Conservation (phyloP, 2,113 vertebrate genomes). For the Thalassoma bifasciatum region DNA sequence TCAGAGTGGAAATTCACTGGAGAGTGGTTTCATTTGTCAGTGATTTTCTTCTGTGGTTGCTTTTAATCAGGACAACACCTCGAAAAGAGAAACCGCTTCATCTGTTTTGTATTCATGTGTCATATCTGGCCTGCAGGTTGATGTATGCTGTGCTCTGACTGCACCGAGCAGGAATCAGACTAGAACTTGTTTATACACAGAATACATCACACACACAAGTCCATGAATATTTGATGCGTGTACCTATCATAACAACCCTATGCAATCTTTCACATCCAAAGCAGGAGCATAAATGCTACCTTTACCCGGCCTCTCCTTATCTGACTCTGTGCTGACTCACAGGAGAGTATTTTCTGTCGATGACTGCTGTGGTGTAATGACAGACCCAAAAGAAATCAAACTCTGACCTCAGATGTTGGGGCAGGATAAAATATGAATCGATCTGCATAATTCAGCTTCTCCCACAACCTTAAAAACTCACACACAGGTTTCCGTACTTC, state of each 20-base stretch:
- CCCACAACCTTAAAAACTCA: not conserved
- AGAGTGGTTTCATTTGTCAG: not conserved
- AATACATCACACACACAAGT: conserved; percentile 36
- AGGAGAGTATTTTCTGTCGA: not conserved
- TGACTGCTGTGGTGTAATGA: not conserved
- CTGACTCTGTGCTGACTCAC: conserved; percentile 26
- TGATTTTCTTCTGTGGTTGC: not conserved
- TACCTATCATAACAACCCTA: conserved; percentile 17
- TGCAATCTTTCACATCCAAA: conserved; percentile 34
- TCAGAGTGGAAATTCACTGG: not conserved
- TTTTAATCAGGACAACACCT: conserved; percentile 4
- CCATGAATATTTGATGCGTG: conserved; percentile 66
- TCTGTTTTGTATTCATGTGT: conserved; percentile 57
- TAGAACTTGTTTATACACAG: conserved; percentile 33
- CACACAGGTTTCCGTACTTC: not conserved
- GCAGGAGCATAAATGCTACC: conserved; percentile 21
- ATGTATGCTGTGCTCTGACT: conserved; percentile 45
- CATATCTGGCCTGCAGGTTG: conserved; percentile 32
- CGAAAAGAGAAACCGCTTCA: conserved; percentile 5
- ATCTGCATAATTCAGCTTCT: not conserved
- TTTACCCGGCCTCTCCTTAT: conserved; percentile 30
- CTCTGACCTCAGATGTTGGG: conserved; percentile 15
- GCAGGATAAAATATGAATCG: not conserved
- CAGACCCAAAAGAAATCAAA: conserved; percentile 23
- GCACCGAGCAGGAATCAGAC: conserved; percentile 22